These are phyloP conservation scores for Cerceris rybyensis DNA, from an alignment of 2,888 invertebrate species.

Conservation along the genomic window DNA sequence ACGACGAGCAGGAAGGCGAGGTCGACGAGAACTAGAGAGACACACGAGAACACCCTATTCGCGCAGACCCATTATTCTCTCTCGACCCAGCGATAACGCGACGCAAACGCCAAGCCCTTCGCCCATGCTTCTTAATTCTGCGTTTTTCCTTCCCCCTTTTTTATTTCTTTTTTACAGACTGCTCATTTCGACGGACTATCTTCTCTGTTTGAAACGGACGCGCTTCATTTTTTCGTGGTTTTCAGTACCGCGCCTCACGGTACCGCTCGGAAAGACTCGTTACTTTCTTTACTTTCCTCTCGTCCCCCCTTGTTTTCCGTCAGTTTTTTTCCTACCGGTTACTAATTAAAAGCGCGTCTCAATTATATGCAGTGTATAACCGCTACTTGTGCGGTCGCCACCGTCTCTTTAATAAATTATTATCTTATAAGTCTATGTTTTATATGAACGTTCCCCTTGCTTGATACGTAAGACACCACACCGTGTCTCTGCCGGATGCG, in stretches of 20 bases:
- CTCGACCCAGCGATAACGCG: conserved; percentile 40
- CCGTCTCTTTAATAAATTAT: conserved; percentile 77
- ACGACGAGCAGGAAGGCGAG: conserved; percentile 89
- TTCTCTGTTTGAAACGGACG: conserved; percentile 71
- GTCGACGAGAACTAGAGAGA: conserved; percentile 86
- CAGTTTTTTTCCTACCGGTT: conserved; percentile 31
- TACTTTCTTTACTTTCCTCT: conserved; percentile 26
- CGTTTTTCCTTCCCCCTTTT: conserved; percentile 48
- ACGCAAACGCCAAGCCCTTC: conserved; percentile 33
- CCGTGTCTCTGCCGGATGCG: conserved; percentile 6
- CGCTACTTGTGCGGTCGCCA: conserved; percentile 63
- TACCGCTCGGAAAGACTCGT: conserved; percentile 30
- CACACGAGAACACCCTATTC: conserved; percentile 32
- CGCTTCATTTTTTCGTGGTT: conserved; percentile 38
- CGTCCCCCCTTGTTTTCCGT: conserved; percentile 28
- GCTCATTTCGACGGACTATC: conserved; percentile 74
- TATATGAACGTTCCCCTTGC: conserved; percentile 27
- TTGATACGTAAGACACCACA: conserved; percentile 11
- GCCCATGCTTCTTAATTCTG: conserved; percentile 60
- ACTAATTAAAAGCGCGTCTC: conserved; percentile 62
- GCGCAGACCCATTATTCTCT: conserved; percentile 18
- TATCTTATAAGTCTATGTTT: conserved; percentile 69
- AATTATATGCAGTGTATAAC: conserved; percentile 69
- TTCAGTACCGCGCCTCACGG: conserved; percentile 33
- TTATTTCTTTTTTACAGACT: conserved; percentile 69